Evolutionary conservation across 2,888 invertebrate genomes (phyloP).

Genomic region (Nomada ruficornis): DNA sequence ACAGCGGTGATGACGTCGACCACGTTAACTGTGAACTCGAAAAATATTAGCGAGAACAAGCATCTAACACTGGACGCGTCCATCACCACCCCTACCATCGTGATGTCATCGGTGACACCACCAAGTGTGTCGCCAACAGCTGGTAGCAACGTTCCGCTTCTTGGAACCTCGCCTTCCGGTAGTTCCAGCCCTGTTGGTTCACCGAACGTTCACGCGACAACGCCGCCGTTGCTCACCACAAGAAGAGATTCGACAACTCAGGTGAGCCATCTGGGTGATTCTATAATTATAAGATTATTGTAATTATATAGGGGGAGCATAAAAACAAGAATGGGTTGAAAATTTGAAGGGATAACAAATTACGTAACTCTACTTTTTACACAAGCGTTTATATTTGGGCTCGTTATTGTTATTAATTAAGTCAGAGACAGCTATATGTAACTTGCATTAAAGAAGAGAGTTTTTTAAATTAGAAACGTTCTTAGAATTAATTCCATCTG

Average conservation of each 20-base stretch:
- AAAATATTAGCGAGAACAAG: conserved; percentile 54
- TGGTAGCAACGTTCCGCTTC: conserved; percentile 79
- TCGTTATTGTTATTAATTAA: no score
- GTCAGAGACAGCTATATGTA: no score
- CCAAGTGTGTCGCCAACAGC: conserved; percentile 92
- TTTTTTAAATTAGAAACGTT: no score
- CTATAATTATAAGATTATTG: background rate
- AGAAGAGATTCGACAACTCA: conserved; percentile 94
- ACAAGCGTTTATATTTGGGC: no score
- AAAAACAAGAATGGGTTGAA: background rate
- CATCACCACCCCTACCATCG: conserved; percentile 89
- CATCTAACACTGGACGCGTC: conserved; percentile 75
- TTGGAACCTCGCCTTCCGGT: conserved; percentile 86
- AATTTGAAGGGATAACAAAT: no score
- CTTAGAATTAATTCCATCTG: no score
- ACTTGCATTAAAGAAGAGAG: no score
- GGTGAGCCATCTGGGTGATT: conserved; percentile 83
- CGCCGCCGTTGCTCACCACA: conserved; percentile 85
- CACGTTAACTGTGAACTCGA: conserved; percentile 70
- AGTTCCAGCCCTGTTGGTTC: conserved; percentile 82
- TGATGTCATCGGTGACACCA: conserved; percentile 93
- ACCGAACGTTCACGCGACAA: conserved; percentile 84
- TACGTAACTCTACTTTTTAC: no score
- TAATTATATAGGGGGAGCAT: background rate
- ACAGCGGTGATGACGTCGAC: conserved; percentile 73